These are phyloP conservation scores for Anas georgica DNA, from an alignment of 2,797 vertebrate species.

Conservation along the genomic window DNA sequence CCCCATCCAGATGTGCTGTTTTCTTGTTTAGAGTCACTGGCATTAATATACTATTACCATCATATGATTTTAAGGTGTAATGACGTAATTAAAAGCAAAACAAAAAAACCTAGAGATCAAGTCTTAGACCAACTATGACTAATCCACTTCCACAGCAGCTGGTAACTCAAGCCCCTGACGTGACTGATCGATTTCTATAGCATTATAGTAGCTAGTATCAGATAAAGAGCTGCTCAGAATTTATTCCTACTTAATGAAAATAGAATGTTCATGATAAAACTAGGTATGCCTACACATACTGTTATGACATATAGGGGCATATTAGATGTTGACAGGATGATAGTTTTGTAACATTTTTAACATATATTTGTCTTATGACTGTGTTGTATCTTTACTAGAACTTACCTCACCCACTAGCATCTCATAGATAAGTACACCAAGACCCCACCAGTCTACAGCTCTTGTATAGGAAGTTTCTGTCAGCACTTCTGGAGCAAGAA, in stretches of 20 bases:
- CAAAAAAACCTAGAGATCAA: neutral
- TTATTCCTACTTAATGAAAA: neutral
- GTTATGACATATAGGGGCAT: neutral
- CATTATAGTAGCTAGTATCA: neutral
- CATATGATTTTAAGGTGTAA: neutral
- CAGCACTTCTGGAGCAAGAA: constrained; percentile 96
- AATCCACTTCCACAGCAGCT: neutral
- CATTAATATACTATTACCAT: neutral
- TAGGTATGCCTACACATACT: neutral
- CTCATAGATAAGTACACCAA: constrained; percentile 98
- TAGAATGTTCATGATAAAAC: neutral
- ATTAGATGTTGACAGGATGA: neutral
- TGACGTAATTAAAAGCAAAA: neutral
- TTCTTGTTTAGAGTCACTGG: neutral
- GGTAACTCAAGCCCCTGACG: neutral
- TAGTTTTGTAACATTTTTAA: neutral
- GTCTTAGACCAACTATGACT: neutral
- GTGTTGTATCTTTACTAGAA: neutral
- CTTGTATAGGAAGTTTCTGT: constrained; percentile 98
- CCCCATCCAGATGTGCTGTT: neutral
- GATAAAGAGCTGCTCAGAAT: neutral
- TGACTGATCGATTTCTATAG: neutral
- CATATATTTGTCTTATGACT: neutral
- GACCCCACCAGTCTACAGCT: constrained; percentile 99
- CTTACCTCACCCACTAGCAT: constrained; percentile 99